phyloP scores from a whole-genome alignment of 2,888 invertebrate genomes.

The Mythimna albipuncta region DNA sequence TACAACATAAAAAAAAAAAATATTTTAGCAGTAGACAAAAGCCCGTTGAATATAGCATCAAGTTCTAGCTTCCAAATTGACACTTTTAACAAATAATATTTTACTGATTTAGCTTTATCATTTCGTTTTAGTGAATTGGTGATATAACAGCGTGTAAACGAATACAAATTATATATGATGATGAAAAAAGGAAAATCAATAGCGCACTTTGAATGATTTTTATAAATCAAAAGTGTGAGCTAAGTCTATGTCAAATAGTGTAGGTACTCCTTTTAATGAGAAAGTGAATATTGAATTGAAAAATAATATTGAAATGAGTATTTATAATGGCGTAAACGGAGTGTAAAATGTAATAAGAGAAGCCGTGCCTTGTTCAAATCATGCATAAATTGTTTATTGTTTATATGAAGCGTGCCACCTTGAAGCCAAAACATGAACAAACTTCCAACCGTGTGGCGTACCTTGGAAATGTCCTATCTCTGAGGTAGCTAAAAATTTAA shows the following conservation, averaged over 20 bases:
- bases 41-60: slow-evolving; percentile 63
- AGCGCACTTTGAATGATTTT: background rate
- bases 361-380: slow-evolving; percentile 86
- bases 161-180: slow-evolving; percentile 2
- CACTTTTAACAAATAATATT: background rate
- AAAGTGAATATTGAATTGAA: no score
- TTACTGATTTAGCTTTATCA: background rate
- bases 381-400: slow-evolving; percentile 77
- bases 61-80: slow-evolving; percentile 7
- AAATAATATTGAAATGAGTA: slow-evolving; percentile 30
- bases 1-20: slow-evolving; percentile 69
- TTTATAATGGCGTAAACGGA: slow-evolving; percentile 42
- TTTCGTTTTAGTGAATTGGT: background rate
- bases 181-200: background rate
- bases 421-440: slow-evolving; percentile 84
- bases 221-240: slow-evolving; percentile 11
- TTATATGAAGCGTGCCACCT: slow-evolving; percentile 86
- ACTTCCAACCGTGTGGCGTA: slow-evolving; percentile 89
- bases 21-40: slow-evolving; percentile 76
- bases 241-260: background rate
- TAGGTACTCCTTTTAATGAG: background rate
- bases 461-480: slow-evolving; percentile 98
- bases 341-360: slow-evolving; percentile 59
- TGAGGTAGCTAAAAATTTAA: slow-evolving; percentile 94
- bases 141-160: background rate